Evolutionary conservation across 2,888 invertebrate genomes (phyloP), one percentile per base, ranked within the genome.

Genomic region (Pseudococcus viburni): DNA sequence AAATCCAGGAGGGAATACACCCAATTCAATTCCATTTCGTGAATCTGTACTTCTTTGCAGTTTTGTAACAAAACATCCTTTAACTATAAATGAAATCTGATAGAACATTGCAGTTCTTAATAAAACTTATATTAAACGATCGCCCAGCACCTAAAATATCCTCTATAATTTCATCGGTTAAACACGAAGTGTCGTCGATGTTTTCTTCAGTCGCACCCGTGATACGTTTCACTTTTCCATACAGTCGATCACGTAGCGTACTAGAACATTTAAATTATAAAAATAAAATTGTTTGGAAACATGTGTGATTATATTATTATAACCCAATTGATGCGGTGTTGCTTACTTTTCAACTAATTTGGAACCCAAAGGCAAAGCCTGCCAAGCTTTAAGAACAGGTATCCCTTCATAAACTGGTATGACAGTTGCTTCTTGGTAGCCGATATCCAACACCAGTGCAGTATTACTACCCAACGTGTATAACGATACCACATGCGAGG

Each of bases 371-470:
- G 97, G 95, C 90, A 95, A 93, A 83, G 96, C 94, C 92, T 97
- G 96, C 93, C 97, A 94, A 3, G 97, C 96, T 91, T 94, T 94
- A 77, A 99, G 92, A 89, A 98, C 94, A 68, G 98, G 96, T 85
- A 96, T 94, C 3, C 97, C 96, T 92, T 97, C 96, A 91, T 95
- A 97, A 90, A 98, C 95, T 89, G 97, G 97, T 90, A 97, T 94
- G 17, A 95, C 94, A 89, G 90, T 94, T 0, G 96, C 95, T 92
- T 99, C 99, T 77, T 93, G 93, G 90, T 96, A 97, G 0, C 99
- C 99, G 39, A 98, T 93, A 91, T 97, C 96, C 80, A 99, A 92
- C 0, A 99, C 96, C 4, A 99, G 93, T 26, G 95, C 96, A 1
- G 96, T 96, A 86, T 94, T 94, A 15, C 95, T 93, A 86, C 97